A percentile compares a stretch with the other conserved stretches of the same genome.
Conservation (phyloP, 2,113 vertebrate species). For the Sinocyclocheilus maitianheensis region DNA sequence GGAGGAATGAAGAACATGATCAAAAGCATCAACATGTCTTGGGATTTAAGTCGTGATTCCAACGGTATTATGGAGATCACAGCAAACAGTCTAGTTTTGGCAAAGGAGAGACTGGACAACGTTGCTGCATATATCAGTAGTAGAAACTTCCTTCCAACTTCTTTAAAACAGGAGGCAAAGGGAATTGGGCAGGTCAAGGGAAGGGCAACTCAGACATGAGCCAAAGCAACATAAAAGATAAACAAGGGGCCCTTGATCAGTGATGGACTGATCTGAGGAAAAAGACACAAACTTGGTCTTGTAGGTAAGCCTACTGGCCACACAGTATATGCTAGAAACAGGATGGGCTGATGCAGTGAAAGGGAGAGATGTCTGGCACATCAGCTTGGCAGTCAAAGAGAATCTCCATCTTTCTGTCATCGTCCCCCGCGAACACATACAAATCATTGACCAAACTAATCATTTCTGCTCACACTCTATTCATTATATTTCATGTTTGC, state of each 20-base stretch:
- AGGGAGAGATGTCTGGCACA: conserved; percentile 9
- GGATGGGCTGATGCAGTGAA: neutral
- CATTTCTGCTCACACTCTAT: neutral
- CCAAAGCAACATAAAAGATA: neutral
- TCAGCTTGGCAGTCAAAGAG: conserved; percentile 6
- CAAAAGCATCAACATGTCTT: too few species aligned
- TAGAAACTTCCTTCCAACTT: too few species aligned
- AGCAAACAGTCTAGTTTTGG: too few species aligned
- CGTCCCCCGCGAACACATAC: neutral
- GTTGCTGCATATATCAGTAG: too few species aligned
- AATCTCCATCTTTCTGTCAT: neutral
- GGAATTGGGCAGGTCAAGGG: too few species aligned
- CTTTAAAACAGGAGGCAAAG: too few species aligned
- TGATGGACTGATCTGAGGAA: conserved; percentile 27
- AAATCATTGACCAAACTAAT: neutral
- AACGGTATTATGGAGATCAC: too few species aligned
- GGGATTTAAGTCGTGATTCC: too few species aligned
- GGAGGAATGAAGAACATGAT: too few species aligned
- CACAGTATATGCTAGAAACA: conserved; percentile 1
- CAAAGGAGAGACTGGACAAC: too few species aligned
- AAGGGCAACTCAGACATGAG: too few species aligned
- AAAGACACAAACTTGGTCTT: conserved; percentile 3
- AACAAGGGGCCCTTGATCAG: conserved; percentile 41
- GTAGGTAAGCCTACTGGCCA: neutral
- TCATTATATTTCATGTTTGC: too few species aligned